Conservation (phyloP, 2,113 vertebrate species). For the Taurulus bubalis region DNA sequence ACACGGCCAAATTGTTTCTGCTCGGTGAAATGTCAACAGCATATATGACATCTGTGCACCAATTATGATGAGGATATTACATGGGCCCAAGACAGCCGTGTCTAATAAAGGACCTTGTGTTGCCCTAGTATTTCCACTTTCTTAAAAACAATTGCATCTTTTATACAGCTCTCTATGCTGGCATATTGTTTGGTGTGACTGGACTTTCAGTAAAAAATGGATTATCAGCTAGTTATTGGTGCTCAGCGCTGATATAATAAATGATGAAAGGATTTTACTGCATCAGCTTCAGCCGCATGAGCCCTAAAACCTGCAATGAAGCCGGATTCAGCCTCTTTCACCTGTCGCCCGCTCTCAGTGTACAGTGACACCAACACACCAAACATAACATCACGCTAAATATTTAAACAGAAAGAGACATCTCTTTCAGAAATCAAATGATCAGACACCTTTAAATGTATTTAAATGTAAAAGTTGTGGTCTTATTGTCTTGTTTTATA, state of each 20-base stretch:
- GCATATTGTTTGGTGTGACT: background rate
- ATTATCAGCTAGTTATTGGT: background rate
- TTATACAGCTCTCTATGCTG: background rate
- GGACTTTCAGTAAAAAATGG: background rate
- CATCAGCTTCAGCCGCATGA: background rate
- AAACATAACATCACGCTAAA: background rate
- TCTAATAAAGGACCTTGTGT: constrained; percentile 62
- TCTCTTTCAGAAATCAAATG: background rate
- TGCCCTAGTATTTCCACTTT: constrained; percentile 50
- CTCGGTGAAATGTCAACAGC: constrained; percentile 80
- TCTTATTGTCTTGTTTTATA: background rate
- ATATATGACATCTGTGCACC: constrained; percentile 76
- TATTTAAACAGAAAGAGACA: background rate
- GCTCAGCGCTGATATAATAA: background rate
- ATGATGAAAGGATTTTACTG: background rate
- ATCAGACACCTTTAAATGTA: background rate
- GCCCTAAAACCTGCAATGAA: background rate
- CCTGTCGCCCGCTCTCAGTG: background rate
- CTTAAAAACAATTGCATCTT: constrained; percentile 41
- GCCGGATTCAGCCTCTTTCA: too few relatives aligned
- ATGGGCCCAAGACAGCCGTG: constrained; percentile 66
- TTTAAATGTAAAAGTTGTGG: background rate
- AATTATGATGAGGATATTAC: constrained; percentile 78
- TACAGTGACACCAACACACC: background rate
- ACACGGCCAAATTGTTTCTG: constrained; percentile 75